A percentile compares a stretch with the other conserved stretches of the same genome.
phyloP scores from a whole-genome alignment of 2,888 invertebrate species.

The Watsonalla cultraria region DNA sequence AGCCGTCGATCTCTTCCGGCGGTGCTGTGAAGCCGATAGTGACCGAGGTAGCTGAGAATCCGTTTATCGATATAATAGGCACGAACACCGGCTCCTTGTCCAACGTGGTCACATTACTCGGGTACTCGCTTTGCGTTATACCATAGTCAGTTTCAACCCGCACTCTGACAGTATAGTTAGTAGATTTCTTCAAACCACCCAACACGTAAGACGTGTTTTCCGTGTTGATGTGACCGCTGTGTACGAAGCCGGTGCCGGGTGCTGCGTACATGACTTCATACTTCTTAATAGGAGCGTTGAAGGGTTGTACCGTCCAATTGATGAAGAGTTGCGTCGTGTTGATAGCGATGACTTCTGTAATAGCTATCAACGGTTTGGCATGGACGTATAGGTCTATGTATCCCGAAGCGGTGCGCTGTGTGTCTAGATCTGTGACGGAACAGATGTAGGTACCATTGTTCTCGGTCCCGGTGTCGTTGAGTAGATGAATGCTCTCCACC shows the following conservation, averaged over 20 bases:
- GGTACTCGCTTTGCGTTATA: slow-evolving; percentile 70
- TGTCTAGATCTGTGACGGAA: slow-evolving; percentile 44
- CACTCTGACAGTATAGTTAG: slow-evolving; percentile 83
- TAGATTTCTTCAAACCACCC: slow-evolving; percentile 80
- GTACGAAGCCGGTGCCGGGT: slow-evolving; percentile 38
- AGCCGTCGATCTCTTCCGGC: slow-evolving; percentile 80
- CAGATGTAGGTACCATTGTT: slow-evolving; percentile 82
- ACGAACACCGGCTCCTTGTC: slow-evolving; percentile 86
- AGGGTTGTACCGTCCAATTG: slow-evolving; percentile 89
- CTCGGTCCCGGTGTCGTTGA: slow-evolving; percentile 73
- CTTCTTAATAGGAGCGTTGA: slow-evolving; percentile 82
- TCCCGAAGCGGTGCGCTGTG: slow-evolving; percentile 57
- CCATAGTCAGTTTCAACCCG: slow-evolving; percentile 83
- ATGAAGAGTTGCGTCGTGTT: slow-evolving; percentile 86
- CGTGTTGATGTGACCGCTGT: slow-evolving; percentile 78
- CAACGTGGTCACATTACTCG: slow-evolving; percentile 78
- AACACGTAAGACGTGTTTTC: slow-evolving; percentile 84
- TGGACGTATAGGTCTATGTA: slow-evolving; percentile 78
- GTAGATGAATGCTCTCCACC: slow-evolving; percentile 73
- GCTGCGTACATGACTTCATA: slow-evolving; percentile 50
- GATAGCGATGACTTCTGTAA: slow-evolving; percentile 86
- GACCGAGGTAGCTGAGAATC: slow-evolving; percentile 83
- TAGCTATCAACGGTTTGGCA: slow-evolving; percentile 83
- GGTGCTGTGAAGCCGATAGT: slow-evolving; percentile 90
- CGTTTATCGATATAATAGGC: slow-evolving; percentile 88